A percentile compares a stretch with the other conserved stretches of the same genome.
Conservation (phyloP, 1,140 invertebrate species). For the Rhopalosiphum padi region DNA sequence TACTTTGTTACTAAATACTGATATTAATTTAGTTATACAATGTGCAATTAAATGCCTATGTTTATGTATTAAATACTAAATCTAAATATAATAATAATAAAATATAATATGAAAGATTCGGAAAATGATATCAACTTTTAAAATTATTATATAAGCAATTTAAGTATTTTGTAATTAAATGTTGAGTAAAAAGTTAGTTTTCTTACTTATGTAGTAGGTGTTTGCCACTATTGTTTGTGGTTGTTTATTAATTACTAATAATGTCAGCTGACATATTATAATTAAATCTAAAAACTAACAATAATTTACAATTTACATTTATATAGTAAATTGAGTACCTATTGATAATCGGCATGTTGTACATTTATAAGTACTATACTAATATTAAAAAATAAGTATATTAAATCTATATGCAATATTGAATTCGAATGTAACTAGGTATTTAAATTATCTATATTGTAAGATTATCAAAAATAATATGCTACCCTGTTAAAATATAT, state of each 20-base stretch:
- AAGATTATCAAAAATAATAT: neutral
- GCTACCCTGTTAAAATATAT: neutral
- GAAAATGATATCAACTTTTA: neutral
- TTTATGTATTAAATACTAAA: neutral
- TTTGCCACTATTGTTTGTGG: neutral
- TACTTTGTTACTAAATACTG: neutral
- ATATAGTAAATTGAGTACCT: neutral
- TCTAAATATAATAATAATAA: neutral
- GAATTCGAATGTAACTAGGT: neutral
- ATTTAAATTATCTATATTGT: neutral
- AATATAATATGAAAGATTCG: neutral
- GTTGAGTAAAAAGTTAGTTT: neutral
- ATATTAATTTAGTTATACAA: conserved; percentile 20
- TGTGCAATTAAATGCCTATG: neutral
- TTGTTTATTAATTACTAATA: neutral
- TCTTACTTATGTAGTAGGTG: neutral
- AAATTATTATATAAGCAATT: neutral
- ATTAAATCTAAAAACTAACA: neutral
- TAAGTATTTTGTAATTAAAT: neutral
- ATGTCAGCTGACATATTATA: neutral
- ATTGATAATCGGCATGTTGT: neutral
- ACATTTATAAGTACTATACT: neutral
- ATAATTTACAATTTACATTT: neutral
- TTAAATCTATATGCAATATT: neutral
- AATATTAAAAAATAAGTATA: neutral